These are phyloP conservation scores for Ophion ventricosus DNA, from an alignment of 2,888 invertebrate genomes.

Conservation along the genomic window DNA sequence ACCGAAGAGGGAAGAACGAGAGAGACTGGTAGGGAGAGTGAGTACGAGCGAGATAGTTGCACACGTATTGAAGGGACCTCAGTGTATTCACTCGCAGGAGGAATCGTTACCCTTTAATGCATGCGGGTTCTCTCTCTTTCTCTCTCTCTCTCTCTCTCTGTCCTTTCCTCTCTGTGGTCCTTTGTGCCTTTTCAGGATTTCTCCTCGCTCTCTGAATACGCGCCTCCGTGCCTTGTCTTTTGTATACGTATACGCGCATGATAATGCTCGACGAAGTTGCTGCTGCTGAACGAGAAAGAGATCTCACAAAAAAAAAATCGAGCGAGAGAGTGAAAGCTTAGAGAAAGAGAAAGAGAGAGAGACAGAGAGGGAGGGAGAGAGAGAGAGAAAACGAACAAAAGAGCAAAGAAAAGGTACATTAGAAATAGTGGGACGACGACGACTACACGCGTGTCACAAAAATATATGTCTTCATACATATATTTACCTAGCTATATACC, in stretches of 20 bases:
- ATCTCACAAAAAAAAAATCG: constrained; percentile 24
- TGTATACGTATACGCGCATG: constrained; percentile 25
- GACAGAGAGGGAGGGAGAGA: not conserved
- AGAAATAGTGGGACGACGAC: constrained; percentile 43
- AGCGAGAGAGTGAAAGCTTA: constrained; percentile 6
- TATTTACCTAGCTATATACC: constrained; percentile 11
- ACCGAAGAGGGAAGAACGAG: constrained; percentile 57
- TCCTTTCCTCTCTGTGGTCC: constrained; percentile 67
- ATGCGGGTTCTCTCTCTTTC: constrained; percentile 71
- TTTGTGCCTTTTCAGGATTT: constrained; percentile 81
- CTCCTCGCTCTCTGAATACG: constrained; percentile 68
- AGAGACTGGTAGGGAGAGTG: constrained; percentile 50
- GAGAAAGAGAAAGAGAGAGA: constrained; percentile 28
- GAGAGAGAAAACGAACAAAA: constrained; percentile 24
- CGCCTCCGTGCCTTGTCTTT: constrained; percentile 36
- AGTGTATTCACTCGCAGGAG: constrained; percentile 64
- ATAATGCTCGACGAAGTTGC: constrained; percentile 55
- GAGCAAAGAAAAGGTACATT: constrained; percentile 43
- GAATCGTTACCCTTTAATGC: constrained; percentile 79
- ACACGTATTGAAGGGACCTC: constrained; percentile 47
- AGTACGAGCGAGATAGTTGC: constrained; percentile 36
- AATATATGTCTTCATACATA: not conserved
- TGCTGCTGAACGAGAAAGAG: constrained; percentile 38
- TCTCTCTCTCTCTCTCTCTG: not conserved
- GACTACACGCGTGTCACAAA: constrained; percentile 55